Base-by-base conservation (phyloP, 2,888 invertebrate genomes). In the Cylloceria caligata region DNA sequence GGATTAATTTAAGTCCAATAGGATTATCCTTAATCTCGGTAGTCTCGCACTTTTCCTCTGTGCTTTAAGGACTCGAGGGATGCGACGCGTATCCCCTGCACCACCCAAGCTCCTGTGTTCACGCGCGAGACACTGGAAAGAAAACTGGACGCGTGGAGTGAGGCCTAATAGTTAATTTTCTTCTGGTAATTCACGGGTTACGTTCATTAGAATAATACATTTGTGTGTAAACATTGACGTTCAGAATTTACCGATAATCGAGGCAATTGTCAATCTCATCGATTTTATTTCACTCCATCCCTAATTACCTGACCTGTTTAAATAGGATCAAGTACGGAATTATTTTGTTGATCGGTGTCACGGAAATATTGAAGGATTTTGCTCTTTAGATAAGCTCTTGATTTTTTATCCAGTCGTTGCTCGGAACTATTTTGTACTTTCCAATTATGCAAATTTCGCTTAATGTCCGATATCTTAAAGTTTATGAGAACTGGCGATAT, bases 1-100 rank as follows among this genome's bases (percentile, higher is more conserved):
- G 88, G 89, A 90, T 91, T 91, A 91, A 91, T 90, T 90, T 88
- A 86, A 91, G 89, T 91, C 90, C 89, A 89, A 90, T 89, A 90
- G 90, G 90, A 91, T 91, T 91, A 91, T 88, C 88, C 87, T 89
- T 89, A 90, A 91, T 91, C 88, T 88, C 83, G 83, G 85, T 89
- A 86, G 88, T 89, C 88, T 87, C 86, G 82, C 84, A 83, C 81
- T 84, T 83, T 79, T 71, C 71, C 75, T 69, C 68, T 52, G 74
- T 75, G 71, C 82, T 71, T 72, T 34, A 65, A 80, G 49, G 72
- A 74, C 39, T 30, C 24, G 39, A 60, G 68, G 57, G 55, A 36
- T 21, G 78, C 27, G 34, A 71, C 5, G 30, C 34, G 16, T 36
- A 13, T 9, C 16, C 49, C 11, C 27, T 55, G 67, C 27, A 67